Conservation (phyloP, 2,888 invertebrate species). For the Silvanus unidentatus region DNA sequence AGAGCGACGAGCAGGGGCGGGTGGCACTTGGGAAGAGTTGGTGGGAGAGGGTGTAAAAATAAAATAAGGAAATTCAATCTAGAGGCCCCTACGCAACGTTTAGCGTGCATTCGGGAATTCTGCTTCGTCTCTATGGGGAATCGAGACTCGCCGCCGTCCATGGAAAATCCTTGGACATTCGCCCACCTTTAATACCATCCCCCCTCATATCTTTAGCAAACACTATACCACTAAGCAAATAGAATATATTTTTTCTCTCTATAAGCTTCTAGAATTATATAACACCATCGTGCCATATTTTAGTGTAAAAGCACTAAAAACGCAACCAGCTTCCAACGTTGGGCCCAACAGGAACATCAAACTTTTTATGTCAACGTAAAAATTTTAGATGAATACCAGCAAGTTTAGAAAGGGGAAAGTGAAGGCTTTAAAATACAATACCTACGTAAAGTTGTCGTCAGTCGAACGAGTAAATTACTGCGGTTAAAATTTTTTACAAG, state of each 20-base stretch:
- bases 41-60: conserved; percentile 45
- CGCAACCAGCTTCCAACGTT: no score
- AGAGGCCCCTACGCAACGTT: conserved; percentile 43
- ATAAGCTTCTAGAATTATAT: no score
- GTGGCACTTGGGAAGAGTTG: conserved; percentile 26
- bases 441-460: no score
- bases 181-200: no score
- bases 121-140: conserved; percentile 17
- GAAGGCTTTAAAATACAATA: no score
- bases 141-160: conserved; percentile 15
- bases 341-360: conserved; percentile 8
- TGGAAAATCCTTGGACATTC: conserved; percentile 7
- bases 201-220: no score
- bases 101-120: conserved; percentile 34
- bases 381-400: conserved; percentile 16
- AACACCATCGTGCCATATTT: neutral
- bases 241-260: no score
- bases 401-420: conserved; percentile 1
- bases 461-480: conserved; percentile 12
- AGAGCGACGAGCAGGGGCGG: conserved; percentile 22
- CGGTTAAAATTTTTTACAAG: conserved; percentile 18
- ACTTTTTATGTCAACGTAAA: conserved; percentile 19
- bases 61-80: conserved; percentile 48
- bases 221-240: no score
- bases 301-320: neutral